Base-by-base conservation (phyloP, 2,113 vertebrate species). In the Peromyscus leucopus region DNA sequence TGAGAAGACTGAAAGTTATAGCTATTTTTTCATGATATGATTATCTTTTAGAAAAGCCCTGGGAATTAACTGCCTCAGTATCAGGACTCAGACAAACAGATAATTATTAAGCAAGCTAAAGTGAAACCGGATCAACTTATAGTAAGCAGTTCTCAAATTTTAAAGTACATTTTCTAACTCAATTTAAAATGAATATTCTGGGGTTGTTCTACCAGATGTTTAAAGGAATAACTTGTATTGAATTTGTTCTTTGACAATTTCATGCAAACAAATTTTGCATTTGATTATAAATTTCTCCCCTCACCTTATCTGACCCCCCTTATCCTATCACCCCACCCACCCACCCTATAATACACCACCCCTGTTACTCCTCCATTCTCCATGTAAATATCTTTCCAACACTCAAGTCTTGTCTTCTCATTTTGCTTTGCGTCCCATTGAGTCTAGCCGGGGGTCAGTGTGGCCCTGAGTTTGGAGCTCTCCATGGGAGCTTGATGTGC, bases 11-110 rank as follows among this genome's bases (percentile, higher is more conserved):
- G 80, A 89, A 90, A 59, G 33, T 59, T 46, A 90, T 88, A 24
- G 69, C 79, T 69, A 85, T 42, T 87, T 94, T 94, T 75, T 89
- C 26, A 96, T 94, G 63, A 65, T 93, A 51, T 42, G 39, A 71
- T 65, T 55, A 19, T 46, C n/a, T 75, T 95, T 88, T 15, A 85
- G 59, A 24, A 75, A 97, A 93, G 75, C n/a, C 15, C 4, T 89
- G 80, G 24, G 10, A 71, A 6, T 31, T 65, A 90, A 87, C 36
- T 94, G 74, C 87, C 76, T 24, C 84, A 72, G 8, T 76, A 65
- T 89, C 71, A 93, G 46, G 85, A 76, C 72, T 82, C n/a, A 65
- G 65, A 17, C 95, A 88, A 86, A 33, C 46, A 19, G 2, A 24
- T n/a, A 89, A 80, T 90, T 79, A 57, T 75, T 67, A 94, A 90